Conservation (phyloP, 2,113 vertebrate genomes). For the Pontoporia blainvillei region DNA sequence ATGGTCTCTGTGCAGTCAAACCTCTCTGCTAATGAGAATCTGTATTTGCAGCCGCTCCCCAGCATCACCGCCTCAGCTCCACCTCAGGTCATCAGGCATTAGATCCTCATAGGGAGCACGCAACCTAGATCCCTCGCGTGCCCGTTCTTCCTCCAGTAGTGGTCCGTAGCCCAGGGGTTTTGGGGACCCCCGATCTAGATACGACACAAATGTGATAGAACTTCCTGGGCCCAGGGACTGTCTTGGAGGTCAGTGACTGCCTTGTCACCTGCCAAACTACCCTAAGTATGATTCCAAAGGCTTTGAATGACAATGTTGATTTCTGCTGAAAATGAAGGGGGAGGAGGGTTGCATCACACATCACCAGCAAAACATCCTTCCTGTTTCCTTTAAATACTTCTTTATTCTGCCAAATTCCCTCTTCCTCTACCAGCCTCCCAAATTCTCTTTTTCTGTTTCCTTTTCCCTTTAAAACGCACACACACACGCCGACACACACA, state of each 20-base stretch:
- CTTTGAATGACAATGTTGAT: neutral
- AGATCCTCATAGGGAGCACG: fast-evolving
- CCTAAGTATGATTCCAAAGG: neutral
- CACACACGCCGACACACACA: neutral
- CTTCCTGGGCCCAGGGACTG: neutral
- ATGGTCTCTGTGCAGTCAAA: no score
- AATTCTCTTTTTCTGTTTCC: neutral
- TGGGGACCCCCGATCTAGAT: neutral
- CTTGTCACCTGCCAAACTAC: neutral
- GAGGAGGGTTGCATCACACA: no score
- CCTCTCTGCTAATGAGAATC: no score
- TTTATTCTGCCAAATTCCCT: neutral
- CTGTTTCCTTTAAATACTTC: neutral
- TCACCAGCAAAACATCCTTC: neutral
- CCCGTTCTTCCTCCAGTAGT: no score
- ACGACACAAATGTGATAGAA: neutral
- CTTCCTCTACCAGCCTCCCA: neutral
- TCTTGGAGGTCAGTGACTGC: neutral
- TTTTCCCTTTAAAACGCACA: neutral
- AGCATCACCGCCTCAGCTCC: no score
- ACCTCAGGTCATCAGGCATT: no score
- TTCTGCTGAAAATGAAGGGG: neutral
- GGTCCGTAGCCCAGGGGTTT: no score
- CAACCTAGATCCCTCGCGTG: no score
- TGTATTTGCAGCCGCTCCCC: no score